Evolutionary conservation across 2,113 vertebrate genomes (phyloP), one percentile per base, ranked within the genome.

Genomic region (Oreocharis arfaki): DNA sequence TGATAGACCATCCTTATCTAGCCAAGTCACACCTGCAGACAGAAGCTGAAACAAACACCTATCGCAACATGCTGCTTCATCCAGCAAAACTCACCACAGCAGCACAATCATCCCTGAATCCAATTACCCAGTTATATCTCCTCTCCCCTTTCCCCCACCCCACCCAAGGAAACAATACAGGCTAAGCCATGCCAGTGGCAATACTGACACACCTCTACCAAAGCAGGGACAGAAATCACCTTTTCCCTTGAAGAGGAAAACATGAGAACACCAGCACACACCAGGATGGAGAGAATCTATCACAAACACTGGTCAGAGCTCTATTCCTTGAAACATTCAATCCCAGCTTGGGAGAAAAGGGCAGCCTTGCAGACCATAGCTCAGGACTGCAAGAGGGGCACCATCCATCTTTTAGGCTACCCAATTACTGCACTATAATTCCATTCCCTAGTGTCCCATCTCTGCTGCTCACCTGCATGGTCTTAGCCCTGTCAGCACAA

Each of bases 1-100:
- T 28, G 96, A 96, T 71, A 94, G 92, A 95, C 90, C 80, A 81
- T 92, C 88, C 92, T 95, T 96, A 96, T 96, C 94, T 96, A 53
- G 82, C 59, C 49, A 82, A 89, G 93, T 96, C 96, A 96, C 92
- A 96, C 95, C 85, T 96, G 92, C 73, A 96, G 90, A 93, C 85
- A 96, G 93, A 59, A 93, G 85, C 95, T 88, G 93, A 71, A 93
- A 56, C 96, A 84, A 95, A 94, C 83, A 95, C 52, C 79, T 84
- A 94, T 93, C 13, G 23, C 83, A 96, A 95, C 68, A 92, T 71
- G 89, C 93, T 75, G 90, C 80, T 95, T 94, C 90, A 90, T 46
- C 93, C 95, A 88, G 90, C 56, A 94, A 93, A 93, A 96, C 76
- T 87, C 91, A 94, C 56, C 44, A 82, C 61, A 94, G 93, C 73